These are phyloP conservation scores for Ditylenchus weischeri DNA, from an alignment of 2,888 invertebrate genomes.

Conservation along the genomic window DNA sequence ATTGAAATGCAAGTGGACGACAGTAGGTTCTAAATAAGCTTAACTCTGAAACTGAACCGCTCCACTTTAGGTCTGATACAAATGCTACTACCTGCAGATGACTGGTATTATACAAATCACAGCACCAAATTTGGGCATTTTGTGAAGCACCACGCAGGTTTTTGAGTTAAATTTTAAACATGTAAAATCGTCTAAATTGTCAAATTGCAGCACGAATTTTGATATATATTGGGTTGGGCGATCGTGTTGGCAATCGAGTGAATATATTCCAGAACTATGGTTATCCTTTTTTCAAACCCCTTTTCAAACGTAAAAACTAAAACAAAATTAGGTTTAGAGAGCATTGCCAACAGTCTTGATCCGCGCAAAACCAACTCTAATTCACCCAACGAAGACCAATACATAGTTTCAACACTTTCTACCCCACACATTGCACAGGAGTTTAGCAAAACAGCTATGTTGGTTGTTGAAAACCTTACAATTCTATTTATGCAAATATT, in stretches of 20 bases:
- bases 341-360: neutral
- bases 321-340: neutral
- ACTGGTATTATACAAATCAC: conserved; percentile 70
- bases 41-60: conserved; percentile 19
- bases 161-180: conserved; percentile 67
- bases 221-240: conserved; percentile 68
- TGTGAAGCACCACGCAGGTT: conserved; percentile 69
- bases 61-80: conserved; percentile 61
- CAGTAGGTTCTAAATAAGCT: too few species aligned
- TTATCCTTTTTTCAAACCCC: neutral
- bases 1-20: too few species aligned
- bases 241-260: conserved; percentile 67
- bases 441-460: conserved; percentile 49
- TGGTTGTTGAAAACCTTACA: conserved; percentile 39
- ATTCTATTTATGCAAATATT: conserved; percentile 22
- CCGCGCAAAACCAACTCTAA: conserved; percentile 18
- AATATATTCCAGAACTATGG: conserved; percentile 64
- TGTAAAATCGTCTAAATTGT: neutral
- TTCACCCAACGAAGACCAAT: conserved; percentile 53
- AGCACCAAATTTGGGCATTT: conserved; percentile 68
- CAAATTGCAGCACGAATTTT: conserved; percentile 65
- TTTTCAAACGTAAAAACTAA: neutral
- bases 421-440: conserved; percentile 49
- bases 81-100: conserved; percentile 69
- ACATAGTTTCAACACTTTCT: conserved; percentile 54